Conservation (phyloP, 2,888 invertebrate species). For the Uloborus plumipes region DNA sequence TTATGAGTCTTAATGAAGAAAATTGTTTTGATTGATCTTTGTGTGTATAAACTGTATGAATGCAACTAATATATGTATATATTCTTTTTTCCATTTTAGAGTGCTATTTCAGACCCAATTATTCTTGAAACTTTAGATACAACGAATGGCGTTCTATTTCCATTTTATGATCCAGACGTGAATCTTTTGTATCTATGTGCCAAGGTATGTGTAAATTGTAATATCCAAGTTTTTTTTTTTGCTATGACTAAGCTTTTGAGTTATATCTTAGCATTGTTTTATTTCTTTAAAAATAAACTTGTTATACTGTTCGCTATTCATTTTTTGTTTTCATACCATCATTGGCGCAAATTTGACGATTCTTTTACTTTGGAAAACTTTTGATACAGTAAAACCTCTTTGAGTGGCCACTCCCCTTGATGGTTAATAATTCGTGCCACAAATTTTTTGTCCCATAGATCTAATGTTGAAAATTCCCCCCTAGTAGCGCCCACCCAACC, state of each 20-base stretch:
- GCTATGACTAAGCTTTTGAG: background rate
- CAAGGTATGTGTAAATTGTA: conserved; percentile 74
- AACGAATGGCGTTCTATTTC: conserved; percentile 84
- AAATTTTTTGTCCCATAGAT: too few relatives aligned
- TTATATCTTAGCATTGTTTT: background rate
- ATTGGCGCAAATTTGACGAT: too few relatives aligned
- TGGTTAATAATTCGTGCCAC: too few relatives aligned
- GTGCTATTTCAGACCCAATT: conserved; percentile 70
- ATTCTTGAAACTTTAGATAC: conserved; percentile 74
- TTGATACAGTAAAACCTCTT: too few relatives aligned
- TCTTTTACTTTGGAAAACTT: too few relatives aligned
- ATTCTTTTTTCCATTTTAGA: conserved; percentile 67
- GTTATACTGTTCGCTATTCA: too few relatives aligned
- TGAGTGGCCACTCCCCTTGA: too few relatives aligned
- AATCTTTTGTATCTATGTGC: conserved; percentile 84
- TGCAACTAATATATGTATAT: too few relatives aligned
- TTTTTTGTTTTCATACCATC: too few relatives aligned
- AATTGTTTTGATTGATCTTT: background rate
- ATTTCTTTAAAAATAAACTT: too few relatives aligned
- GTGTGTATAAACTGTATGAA: background rate
- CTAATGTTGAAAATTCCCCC: too few relatives aligned
- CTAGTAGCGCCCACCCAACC: too few relatives aligned
- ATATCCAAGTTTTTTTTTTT: background rate
- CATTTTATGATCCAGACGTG: conserved; percentile 92
- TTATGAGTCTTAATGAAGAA: background rate